phyloP scores from a whole-genome alignment of 92 coral and sea anemone species.

The Porites cylindrica region DNA sequence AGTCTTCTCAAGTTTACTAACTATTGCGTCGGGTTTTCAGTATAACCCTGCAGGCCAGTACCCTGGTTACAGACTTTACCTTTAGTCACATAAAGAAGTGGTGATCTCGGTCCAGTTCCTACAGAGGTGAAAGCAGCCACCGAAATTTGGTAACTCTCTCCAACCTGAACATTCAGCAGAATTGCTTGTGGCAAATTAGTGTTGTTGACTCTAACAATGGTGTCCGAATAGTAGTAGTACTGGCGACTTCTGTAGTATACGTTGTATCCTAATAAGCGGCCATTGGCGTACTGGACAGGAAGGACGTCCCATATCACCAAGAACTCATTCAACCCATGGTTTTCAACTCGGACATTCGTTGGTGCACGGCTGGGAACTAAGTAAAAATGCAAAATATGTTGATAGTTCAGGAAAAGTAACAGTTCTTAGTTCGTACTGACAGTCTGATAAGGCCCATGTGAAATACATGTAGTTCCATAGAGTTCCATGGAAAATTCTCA shows the following conservation, averaged over 20 bases:
- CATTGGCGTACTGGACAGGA: not conserved
- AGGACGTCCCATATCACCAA: not conserved
- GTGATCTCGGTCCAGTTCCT: slow-evolving; percentile 14
- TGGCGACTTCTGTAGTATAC: not conserved
- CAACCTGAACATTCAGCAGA: not conserved
- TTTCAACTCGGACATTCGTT: not conserved
- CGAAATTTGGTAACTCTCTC: not conserved
- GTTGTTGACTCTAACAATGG: not conserved
- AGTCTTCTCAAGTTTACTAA: no score
- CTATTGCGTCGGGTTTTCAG: no score
- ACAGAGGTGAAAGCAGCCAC: slow-evolving; percentile 18
- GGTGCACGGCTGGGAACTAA: not conserved
- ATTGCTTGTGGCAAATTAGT: not conserved
- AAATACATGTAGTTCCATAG: no score
- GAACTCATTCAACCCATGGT: not conserved
- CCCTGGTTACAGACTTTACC: not conserved
- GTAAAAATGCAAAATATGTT: not conserved
- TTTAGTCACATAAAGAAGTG: slow-evolving; percentile 3
- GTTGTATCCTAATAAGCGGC: not conserved
- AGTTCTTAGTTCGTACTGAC: no score
- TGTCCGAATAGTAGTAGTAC: slow-evolving; percentile 14
- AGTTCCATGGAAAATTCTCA: no score
- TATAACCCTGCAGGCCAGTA: no score
- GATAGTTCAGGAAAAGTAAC: not conserved
- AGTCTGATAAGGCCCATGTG: no score